Percentiles rank a stretch among this genome's conserved stretches.
Conservation (phyloP, 1,140 invertebrate genomes). For the Stegodyphus dumicola region DNA sequence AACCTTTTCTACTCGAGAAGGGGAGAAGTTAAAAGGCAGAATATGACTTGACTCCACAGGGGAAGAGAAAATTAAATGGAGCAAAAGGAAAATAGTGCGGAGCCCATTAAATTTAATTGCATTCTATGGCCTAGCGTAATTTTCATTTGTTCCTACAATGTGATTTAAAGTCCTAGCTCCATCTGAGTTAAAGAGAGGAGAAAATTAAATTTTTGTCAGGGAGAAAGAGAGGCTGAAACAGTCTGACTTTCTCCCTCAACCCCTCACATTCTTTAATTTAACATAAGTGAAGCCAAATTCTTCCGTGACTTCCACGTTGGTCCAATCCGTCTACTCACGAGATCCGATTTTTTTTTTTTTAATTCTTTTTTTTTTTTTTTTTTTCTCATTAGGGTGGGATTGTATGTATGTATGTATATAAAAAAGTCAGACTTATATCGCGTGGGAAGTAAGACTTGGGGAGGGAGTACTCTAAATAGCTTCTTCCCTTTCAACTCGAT, state of each 20-base stretch:
- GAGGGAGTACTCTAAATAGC: slow-evolving; percentile 2
- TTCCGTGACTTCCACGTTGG: slow-evolving; percentile 43
- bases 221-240: neutral
- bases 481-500: slow-evolving; percentile 46
- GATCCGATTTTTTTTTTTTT: slow-evolving; percentile 25
- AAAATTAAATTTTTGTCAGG: slow-evolving; percentile 61
- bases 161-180: slow-evolving; percentile 50
- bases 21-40: slow-evolving; percentile 52
- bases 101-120: slow-evolving; percentile 61
- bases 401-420: slow-evolving; percentile 13
- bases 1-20: slow-evolving; percentile 2
- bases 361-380: neutral
- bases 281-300: neutral
- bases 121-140: slow-evolving; percentile 48
- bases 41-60: slow-evolving; percentile 11
- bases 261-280: slow-evolving; percentile 47
- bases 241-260: slow-evolving; percentile 20
- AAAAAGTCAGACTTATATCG: slow-evolving; percentile 13
- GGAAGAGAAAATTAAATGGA: slow-evolving; percentile 1
- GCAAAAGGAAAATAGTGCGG: neutral
- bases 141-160: slow-evolving; percentile 59
- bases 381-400: slow-evolving; percentile 55
- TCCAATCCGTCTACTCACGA: slow-evolving; percentile 14
- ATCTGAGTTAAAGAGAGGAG: slow-evolving; percentile 34
- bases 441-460: slow-evolving; percentile 7